phyloP scores from a whole-genome alignment of 2,797 vertebrate species.

The Anguilla anguilla region DNA sequence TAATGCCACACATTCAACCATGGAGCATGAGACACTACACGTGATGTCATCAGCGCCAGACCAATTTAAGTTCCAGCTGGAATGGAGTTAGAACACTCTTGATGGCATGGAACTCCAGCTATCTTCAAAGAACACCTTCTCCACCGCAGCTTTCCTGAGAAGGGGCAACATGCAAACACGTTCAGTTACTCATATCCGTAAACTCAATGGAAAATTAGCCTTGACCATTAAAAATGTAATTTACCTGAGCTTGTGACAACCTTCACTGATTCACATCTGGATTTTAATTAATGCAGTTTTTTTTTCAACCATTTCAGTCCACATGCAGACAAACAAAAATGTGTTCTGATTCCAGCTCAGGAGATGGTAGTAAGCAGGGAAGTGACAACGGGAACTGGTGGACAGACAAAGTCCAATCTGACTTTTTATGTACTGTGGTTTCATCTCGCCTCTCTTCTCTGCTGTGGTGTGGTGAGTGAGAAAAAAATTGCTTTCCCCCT shows the following conservation, averaged over 20 bases:
- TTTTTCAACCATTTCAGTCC: neutral
- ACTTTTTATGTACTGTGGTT: constrained; percentile 19
- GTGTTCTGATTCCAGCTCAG: neutral
- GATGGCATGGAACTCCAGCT: constrained; percentile 24
- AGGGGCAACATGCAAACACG: constrained; percentile 13
- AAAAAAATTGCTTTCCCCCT: neutral
- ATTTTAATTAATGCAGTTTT: neutral
- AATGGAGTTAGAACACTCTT: neutral
- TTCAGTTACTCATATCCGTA: neutral
- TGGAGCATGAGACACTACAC: neutral
- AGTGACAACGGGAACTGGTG: neutral
- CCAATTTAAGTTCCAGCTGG: constrained; percentile 23
- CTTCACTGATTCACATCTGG: neutral
- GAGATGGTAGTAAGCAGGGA: neutral
- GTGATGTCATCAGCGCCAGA: constrained; percentile 28
- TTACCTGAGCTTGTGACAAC: neutral
- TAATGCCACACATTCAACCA: neutral
- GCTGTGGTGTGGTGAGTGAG: neutral
- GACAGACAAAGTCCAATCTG: neutral
- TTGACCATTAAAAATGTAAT: neutral
- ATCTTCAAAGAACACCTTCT: constrained; percentile 60
- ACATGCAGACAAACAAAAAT: neutral
- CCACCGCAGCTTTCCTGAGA: constrained; percentile 74
- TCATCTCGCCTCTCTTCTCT: constrained; percentile 14
- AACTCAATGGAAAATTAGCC: neutral